Evolutionary conservation across 2,113 vertebrate species (phyloP), one percentile per base, ranked within the genome.

Genomic region (Chaetops frenatus): DNA sequence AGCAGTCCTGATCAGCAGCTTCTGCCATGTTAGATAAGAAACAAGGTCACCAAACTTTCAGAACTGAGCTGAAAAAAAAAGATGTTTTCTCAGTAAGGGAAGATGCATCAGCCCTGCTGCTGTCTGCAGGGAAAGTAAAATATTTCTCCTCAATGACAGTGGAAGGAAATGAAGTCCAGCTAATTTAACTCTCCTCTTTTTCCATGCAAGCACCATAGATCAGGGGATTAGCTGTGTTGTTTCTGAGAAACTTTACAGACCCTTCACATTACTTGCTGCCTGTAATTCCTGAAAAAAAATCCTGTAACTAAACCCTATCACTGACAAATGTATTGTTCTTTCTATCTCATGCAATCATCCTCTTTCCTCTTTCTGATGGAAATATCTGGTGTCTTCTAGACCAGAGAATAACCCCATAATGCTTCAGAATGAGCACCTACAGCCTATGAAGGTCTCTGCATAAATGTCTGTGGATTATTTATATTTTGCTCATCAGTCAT

Each of bases 1-100:
- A 93, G 70, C 71, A 81, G 44, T 29, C 35, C 40, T 2, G 21
- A 80, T 36, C 62, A 77, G 88, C 27, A 83, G 80, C 58, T 95
- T 72, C 80, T 95, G 91, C 76, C 66, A 56, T 4, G 7, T 19
- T 48, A 92, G 66, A 67, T 25, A 76, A 40, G 82, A 94, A 93
- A 83, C 42, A 88, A 92, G 79, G 93, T 90, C 79, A 96, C 67
- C 38, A 47, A 93, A 95, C 40, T 72, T 84, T 82, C 74, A 88
- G 70, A 94, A 48, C 12, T 15, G 6, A 77, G 17, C 8, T 57
- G 17, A 31, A 42, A 58, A 61, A 45, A 35, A 54, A 2, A 36
- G 15, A 9, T 48, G 20, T 24, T 86, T 69, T 76, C n/a, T 69
- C 31, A 79, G 16, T 10, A 8, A 60, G 28, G 13, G 15, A 48